These are phyloP conservation scores for Synanthedon formicaeformis DNA, from an alignment of 2,888 invertebrate species.

Conservation along the genomic window DNA sequence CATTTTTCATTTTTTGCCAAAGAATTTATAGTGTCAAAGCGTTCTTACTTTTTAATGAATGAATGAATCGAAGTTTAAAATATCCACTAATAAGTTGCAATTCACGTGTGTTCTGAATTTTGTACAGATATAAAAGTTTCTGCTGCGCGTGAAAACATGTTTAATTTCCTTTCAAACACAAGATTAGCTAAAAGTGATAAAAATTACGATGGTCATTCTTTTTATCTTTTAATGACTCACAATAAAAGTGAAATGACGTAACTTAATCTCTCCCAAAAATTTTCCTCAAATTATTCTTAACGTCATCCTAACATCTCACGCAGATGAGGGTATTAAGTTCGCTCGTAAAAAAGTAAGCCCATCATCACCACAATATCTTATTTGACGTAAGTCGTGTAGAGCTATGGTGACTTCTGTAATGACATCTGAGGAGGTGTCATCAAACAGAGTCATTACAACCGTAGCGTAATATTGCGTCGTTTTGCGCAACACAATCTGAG, in stretches of 20 bases:
- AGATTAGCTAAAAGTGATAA: no score
- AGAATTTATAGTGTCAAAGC: no score
- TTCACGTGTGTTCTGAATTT: no score
- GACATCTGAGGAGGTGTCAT: constrained; percentile 38
- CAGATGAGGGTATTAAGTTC: constrained; percentile 18
- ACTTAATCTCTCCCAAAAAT: background rate
- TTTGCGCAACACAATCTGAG: constrained; percentile 55
- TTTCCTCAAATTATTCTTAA: background rate
- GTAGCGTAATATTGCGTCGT: constrained; percentile 50
- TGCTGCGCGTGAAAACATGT: no score
- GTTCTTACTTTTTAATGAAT: no score
- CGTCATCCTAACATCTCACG: background rate
- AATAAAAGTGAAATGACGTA: background rate
- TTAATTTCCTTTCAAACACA: no score
- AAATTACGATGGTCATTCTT: no score
- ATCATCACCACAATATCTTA: constrained; percentile 39
- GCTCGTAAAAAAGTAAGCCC: constrained; percentile 16
- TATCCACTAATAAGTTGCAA: no score
- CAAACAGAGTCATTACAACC: constrained; percentile 53
- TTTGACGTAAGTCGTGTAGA: constrained; percentile 31
- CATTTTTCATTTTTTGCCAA: no score
- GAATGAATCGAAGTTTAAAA: no score
- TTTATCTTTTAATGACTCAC: constrained; percentile 7
- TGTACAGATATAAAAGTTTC: no score
- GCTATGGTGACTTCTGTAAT: constrained; percentile 54